Evolutionary conservation across 2,797 vertebrate genomes (phyloP).

Genomic region (Sebastiscus albofasciatus): DNA sequence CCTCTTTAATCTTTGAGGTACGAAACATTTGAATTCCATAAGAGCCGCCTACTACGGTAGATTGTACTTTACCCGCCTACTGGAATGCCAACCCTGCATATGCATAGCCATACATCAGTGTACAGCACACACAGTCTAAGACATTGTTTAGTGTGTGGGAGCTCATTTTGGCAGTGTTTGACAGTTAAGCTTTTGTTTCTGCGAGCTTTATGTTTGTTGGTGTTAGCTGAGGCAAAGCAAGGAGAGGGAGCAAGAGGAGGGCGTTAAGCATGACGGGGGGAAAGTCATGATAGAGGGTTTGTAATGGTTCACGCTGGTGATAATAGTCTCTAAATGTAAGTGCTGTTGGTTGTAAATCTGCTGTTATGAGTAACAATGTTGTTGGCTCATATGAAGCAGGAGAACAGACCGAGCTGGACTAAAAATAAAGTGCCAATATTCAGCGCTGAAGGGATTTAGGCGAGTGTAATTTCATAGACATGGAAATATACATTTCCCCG

Average conservation of each 20-base stretch:
- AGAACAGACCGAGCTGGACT: background rate
- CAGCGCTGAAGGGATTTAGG: background rate
- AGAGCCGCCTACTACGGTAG: constrained; percentile 67
- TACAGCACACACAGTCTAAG: constrained; percentile 59
- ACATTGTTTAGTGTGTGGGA: constrained; percentile 79
- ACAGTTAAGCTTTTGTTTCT: constrained; percentile 71
- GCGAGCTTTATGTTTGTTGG: constrained; percentile 66
- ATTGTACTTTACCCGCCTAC: constrained; percentile 72
- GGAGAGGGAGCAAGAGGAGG: constrained; percentile 40
- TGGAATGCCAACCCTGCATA: constrained; percentile 45
- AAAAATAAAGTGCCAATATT: constrained; percentile 44
- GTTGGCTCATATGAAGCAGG: constrained; percentile 3
- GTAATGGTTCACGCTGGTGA: constrained; percentile 19
- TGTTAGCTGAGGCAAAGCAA: constrained; percentile 61
- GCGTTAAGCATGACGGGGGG: constrained; percentile 29
- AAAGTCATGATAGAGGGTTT: constrained; percentile 45
- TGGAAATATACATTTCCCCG: constrained; percentile 20
- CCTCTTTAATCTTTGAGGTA: constrained; percentile 63
- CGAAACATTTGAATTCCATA: constrained; percentile 72
- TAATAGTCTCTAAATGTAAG: constrained; percentile 30
- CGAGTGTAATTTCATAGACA: constrained; percentile 7
- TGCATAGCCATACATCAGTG: constrained; percentile 51
- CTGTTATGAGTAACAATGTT: constrained; percentile 3
- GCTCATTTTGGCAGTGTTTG: constrained; percentile 73
- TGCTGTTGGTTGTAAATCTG: constrained; percentile 23